These are phyloP conservation scores for Collichthys lucidus DNA, from an alignment of 2,113 vertebrate species.

Conservation along the genomic window DNA sequence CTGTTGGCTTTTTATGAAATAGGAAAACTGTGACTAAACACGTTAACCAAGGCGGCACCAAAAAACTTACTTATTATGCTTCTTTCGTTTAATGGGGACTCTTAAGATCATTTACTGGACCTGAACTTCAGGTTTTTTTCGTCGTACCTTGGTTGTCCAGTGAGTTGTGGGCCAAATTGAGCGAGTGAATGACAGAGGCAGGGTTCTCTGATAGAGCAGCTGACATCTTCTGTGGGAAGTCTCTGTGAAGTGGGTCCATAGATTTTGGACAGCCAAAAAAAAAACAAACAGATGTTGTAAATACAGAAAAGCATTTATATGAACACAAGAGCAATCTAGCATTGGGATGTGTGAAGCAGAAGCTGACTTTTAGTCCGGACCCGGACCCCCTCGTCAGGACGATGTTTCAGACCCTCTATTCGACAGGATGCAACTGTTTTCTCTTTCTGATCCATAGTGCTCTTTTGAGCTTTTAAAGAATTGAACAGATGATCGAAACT, in stretches of 20 bases:
- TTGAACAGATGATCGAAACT: slow-evolving; percentile 40
- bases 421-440: not conserved
- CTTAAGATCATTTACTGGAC: not conserved
- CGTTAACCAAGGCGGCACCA: not conserved
- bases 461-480: not conserved
- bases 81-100: not conserved
- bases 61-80: not conserved
- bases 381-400: not conserved
- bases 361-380: not conserved
- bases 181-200: slow-evolving; percentile 89
- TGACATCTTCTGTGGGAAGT: slow-evolving; percentile 93
- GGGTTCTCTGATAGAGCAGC: slow-evolving; percentile 91
- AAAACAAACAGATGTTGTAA: not conserved
- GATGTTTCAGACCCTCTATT: not conserved
- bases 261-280: not conserved
- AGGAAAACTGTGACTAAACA: not conserved
- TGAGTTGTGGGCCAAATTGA: slow-evolving; percentile 92
- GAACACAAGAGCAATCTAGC: not conserved
- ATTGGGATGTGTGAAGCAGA: not conserved
- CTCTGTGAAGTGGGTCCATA: slow-evolving; percentile 75
- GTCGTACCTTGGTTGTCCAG: slow-evolving; percentile 92
- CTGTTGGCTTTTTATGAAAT: not conserved
- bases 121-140: not conserved
- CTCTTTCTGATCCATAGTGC: not conserved
- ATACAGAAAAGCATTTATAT: not conserved